Evolutionary conservation across 2,888 invertebrate species (phyloP), one percentile per base, ranked within the genome.

Genomic region (Drosophila tripunctata): DNA sequence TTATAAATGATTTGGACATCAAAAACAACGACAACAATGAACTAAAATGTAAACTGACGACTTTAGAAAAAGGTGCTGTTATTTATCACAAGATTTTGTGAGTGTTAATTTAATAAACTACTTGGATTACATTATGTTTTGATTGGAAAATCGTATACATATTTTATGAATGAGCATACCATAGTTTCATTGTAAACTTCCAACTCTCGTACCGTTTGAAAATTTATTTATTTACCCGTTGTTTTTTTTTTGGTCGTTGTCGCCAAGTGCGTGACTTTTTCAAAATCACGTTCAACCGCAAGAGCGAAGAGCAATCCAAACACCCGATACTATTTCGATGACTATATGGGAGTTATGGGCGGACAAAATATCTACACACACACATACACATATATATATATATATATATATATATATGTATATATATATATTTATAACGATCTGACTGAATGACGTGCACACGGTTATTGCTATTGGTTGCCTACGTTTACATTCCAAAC

Each of bases 231-330:
- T 54, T 40, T 72, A n/a, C n/a, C n/a, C n/a, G n/a, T 63, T 12
- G 10, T 56, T 31, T 17, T 50, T 35, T 33, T 51, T 12, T 38
- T 31, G 35, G 48, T 24, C 10, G 50, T 14, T 36, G 57, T 47
- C 30, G 45, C 5, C 24, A 67, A 65, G 84, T 79, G 81, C 88
- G 89, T 89, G 88, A 89, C 89, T 88, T 87, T 86, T 85, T 67
- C 38, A 76, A 86, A 84, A 88, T 89, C 89, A 89, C 89, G 89
- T 89, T 83, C 77, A 78, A 72, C 72, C 75, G 47, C 78, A 75
- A 65, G 44, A 68, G 68, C 38, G 19, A 8, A 51, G 76, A 79
- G 72, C 61, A 67, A 74, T 44, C 40, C 45, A 61, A 43, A 52
- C 54, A 24, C 41, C 43, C 21, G 22, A 55, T 30, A 38, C 30